Evolutionary conservation across 1,140 invertebrate species (phyloP), one percentile per base, ranked within the genome.

Genomic region (Drosophila pallidifrons): DNA sequence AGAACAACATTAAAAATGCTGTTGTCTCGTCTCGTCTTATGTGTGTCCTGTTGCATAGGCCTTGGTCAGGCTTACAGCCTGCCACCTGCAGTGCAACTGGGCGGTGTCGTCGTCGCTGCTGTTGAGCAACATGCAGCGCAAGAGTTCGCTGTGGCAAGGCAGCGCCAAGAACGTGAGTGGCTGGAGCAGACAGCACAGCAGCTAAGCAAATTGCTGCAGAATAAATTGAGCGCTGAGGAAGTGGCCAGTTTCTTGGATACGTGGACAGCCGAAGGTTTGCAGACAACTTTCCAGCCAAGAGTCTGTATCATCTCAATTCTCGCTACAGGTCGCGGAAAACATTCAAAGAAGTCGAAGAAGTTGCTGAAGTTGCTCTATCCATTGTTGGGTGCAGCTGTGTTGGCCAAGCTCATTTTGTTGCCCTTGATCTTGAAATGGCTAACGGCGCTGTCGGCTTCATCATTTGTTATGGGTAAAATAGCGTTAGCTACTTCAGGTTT

Each of bases 391-490:
- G 95, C 94, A 0, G 92, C 95, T 8, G 77, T 95, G 10, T 82
- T 95, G 10, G 94, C 95, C 3, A 96, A 95, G 77, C 94, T 94
- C 46, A 91, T 96, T 5, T 52, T 96, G 1, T 76, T 96, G 57
- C 95, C 95, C 1, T 86, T 96, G n/a, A 93, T 94, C 11, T 77
- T 96, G 54, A 96, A 95, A 77, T 93, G 93, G 15, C 77, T 96
- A 7, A 94, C 95, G 3, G 93, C 96, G 52, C 80, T 96, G 7
- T 95, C 95, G 20, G 93, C 94, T 11, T 94, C 94, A 74, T 94
- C 94, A 1, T 93, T 95, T 43, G 88, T 95, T n/a, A 92, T 95
- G 57, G 94, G 94, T 68, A 91, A 94, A 71, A 94, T 94, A 76
- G 94, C 94, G 13, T 81, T 94, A 20, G 58, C 73, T n/a, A 73